These are phyloP conservation scores for Callorhinus ursinus DNA, from an alignment of 2,113 vertebrate species.

Conservation along the genomic window DNA sequence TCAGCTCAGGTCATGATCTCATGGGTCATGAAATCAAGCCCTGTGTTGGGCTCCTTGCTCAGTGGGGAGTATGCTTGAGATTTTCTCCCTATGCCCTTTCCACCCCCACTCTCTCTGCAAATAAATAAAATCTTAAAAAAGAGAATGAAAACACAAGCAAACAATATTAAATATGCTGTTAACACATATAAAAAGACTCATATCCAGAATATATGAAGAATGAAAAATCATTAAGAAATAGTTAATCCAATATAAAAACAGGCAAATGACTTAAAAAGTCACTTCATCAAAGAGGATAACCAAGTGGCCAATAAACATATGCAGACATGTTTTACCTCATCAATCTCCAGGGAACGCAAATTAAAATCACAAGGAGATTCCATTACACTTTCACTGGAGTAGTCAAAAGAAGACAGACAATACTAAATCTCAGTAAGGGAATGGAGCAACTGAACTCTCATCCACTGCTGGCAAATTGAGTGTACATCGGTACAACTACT, in stretches of 20 bases:
- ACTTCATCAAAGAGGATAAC: neutral
- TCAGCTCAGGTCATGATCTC: neutral
- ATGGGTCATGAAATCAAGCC: neutral
- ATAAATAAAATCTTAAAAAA: neutral
- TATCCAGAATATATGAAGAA: neutral
- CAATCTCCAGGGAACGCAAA: neutral
- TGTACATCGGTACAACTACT: neutral
- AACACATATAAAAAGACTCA: neutral
- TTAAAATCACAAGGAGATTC: neutral
- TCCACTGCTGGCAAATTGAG: neutral
- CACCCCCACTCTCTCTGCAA: neutral
- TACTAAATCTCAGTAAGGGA: neutral
- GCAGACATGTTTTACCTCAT: neutral
- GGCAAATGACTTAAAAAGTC: neutral
- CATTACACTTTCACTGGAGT: neutral
- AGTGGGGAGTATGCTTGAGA: neutral
- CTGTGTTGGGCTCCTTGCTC: neutral
- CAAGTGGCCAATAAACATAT: neutral
- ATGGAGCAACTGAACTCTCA: neutral
- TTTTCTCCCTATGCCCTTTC: neutral
- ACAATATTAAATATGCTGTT: neutral
- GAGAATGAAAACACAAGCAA: neutral
- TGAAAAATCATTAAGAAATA: neutral
- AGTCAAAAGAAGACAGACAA: neutral
- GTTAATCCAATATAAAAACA: neutral